Percentiles rank a stretch among this genome's conserved stretches.
Evolutionary conservation across 2,888 invertebrate species (phyloP).

Genomic region (Trachelus troglodyta): DNA sequence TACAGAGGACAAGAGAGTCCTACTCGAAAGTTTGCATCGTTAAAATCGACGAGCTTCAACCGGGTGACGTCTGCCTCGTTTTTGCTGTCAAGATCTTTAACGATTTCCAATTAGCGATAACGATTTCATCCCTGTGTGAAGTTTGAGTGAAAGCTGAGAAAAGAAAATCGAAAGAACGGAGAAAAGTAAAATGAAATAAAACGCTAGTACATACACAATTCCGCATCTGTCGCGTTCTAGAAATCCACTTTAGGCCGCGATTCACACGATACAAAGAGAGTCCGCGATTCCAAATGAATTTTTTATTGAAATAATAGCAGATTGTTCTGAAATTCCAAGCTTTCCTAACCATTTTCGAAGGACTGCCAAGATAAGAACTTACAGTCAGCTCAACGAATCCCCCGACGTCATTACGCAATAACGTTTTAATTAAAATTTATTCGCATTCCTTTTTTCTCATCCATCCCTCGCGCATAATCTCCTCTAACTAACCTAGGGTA

Average conservation of each 20-base stretch:
- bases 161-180: neutral
- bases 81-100: neutral
- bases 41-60: neutral
- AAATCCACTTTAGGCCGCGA: neutral
- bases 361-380: neutral
- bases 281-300: neutral
- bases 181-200: neutral
- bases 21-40: neutral
- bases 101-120: neutral
- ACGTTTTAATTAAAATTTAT: conserved; percentile 14
- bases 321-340: neutral
- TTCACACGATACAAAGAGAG: neutral
- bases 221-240: neutral
- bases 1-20: neutral
- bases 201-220: neutral
- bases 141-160: neutral
- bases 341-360: neutral
- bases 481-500: conserved; percentile 22
- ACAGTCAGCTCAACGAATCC: neutral
- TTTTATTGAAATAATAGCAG: neutral
- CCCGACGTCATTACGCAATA: neutral
- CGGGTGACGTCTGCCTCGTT: no score
- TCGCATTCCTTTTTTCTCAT: conserved; percentile 1
- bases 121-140: neutral
- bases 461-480: conserved; percentile 8